phyloP scores from a whole-genome alignment of 1,140 invertebrate species.

The Heliconius congener region DNA sequence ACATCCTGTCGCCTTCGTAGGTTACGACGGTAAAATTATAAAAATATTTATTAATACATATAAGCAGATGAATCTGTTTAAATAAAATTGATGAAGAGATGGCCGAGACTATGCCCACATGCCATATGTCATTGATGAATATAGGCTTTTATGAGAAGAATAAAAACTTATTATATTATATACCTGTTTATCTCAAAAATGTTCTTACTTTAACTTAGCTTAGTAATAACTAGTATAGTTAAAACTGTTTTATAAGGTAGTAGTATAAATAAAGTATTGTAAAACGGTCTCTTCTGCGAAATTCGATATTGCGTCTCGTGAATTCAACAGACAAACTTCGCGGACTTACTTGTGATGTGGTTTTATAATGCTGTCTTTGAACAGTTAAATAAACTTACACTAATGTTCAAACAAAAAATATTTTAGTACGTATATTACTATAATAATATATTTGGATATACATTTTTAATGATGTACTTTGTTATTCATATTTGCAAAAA shows the following conservation, averaged over 20 bases:
- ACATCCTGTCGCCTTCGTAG: not conserved
- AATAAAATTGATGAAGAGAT: not conserved
- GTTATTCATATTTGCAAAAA: too few species aligned
- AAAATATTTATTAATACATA: not conserved
- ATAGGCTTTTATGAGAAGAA: not conserved
- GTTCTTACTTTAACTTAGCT: too few species aligned
- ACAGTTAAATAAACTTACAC: not conserved
- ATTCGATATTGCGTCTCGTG: constrained; percentile 64
- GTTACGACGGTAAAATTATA: not conserved
- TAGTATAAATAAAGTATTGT: constrained; percentile 67
- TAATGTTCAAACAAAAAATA: not conserved
- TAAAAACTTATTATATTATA: not conserved
- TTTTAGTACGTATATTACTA: not conserved
- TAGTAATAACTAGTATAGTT: not conserved
- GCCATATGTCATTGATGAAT: not conserved
- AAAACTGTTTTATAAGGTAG: constrained; percentile 42
- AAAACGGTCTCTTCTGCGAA: constrained; percentile 58
- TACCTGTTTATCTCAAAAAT: not conserved
- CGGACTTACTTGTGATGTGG: constrained; percentile 31
- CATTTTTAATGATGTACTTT: too few species aligned
- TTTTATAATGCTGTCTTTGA: not conserved
- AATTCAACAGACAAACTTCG: constrained; percentile 43
- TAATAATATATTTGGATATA: too few species aligned
- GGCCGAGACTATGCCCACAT: not conserved
- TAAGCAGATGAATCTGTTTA: not conserved